A percentile compares a stretch with the other conserved stretches of the same genome.
Evolutionary conservation across 2,888 invertebrate genomes (phyloP).

Genomic region (Drosophila glabriapex): DNA sequence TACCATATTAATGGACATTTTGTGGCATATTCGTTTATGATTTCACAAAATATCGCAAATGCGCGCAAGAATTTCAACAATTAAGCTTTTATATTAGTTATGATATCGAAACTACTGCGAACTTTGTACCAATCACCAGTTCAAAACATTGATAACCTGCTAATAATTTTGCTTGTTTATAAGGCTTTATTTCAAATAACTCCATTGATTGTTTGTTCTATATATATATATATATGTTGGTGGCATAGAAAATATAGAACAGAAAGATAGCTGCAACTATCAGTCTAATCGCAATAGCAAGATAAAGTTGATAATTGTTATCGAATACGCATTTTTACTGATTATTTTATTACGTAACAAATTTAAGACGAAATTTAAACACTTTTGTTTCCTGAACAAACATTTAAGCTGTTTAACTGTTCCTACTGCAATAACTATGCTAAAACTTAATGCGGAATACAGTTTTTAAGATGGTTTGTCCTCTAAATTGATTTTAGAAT

Average conservation of each 20-base stretch:
- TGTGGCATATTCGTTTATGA: background rate
- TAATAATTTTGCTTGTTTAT: background rate
- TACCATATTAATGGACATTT: constrained; percentile 58
- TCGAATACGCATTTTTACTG: constrained; percentile 9
- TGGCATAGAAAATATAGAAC: background rate
- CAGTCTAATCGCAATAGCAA: constrained; percentile 10
- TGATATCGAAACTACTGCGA: constrained; percentile 1
- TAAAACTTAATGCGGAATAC: background rate
- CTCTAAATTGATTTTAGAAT: background rate
- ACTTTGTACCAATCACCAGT: constrained; percentile 43
- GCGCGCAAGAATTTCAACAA: constrained; percentile 10
- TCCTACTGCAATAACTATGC: background rate
- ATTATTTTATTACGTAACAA: background rate
- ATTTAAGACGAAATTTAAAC: background rate
- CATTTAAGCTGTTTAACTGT: background rate
- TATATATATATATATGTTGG: background rate
- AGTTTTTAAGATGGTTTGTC: background rate
- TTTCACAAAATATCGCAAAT: constrained; percentile 1
- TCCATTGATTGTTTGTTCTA: background rate
- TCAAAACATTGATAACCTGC: constrained; percentile 21
- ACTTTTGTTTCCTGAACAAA: background rate
- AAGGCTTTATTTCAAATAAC: background rate
- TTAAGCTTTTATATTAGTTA: constrained; percentile 3
- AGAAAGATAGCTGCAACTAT: constrained; percentile 34
- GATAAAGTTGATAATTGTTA: constrained; percentile 18